These are phyloP conservation scores for Silurus lanzhouensis DNA, from an alignment of 2,797 vertebrate species.

Conservation along the genomic window DNA sequence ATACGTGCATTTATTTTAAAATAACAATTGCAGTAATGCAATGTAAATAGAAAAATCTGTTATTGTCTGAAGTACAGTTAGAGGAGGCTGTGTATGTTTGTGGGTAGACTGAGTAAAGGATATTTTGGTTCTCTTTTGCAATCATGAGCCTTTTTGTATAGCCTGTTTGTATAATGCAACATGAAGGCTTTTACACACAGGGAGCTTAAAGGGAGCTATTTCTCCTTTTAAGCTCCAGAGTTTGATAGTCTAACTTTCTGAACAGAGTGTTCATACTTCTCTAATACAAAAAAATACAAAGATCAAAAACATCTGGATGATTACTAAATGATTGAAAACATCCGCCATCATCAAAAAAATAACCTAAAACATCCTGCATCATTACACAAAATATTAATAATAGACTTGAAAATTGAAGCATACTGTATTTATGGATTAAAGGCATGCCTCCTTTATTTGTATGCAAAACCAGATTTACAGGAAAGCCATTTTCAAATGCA, in stretches of 20 bases:
- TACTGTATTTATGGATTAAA: slow-evolving; percentile 14
- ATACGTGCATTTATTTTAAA: background rate
- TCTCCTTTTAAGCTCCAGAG: background rate
- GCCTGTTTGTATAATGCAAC: background rate
- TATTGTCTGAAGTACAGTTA: background rate
- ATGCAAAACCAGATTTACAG: slow-evolving; percentile 20
- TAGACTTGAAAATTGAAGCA: background rate
- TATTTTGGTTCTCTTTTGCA: slow-evolving; percentile 14
- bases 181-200: background rate
- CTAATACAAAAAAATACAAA: no score
- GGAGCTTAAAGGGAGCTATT: background rate
- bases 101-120: background rate
- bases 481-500: slow-evolving; percentile 31
- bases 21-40: background rate
- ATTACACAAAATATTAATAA: background rate
- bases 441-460: slow-evolving; percentile 18
- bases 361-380: background rate
- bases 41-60: background rate
- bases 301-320: background rate
- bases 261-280: no score
- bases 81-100: background rate
- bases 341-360: background rate
- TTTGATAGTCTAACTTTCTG: background rate
- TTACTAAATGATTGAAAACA: background rate
- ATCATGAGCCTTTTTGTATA: background rate